Conservation (phyloP, 1,140 invertebrate species). For the Babylonia areolata region DNA sequence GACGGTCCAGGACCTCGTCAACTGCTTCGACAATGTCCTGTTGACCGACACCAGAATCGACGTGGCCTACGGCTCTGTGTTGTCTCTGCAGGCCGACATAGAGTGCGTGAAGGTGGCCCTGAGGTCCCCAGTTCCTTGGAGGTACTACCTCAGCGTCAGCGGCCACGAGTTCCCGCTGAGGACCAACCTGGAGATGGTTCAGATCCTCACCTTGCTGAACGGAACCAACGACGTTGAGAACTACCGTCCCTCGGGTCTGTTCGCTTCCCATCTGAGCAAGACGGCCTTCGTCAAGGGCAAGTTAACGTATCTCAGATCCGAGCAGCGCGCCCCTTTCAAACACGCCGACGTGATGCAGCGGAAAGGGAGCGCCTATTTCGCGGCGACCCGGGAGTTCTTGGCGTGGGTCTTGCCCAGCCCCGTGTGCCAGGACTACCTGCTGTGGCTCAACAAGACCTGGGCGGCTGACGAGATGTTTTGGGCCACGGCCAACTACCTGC, state of each 20-base stretch:
- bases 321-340: background rate
- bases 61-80: constrained; percentile 53
- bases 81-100: constrained; percentile 55
- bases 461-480: constrained; percentile 62
- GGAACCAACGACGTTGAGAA: background rate
- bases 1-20: constrained; percentile 52
- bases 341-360: constrained; percentile 4
- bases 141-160: constrained; percentile 69
- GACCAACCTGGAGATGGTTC: constrained; percentile 67
- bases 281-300: background rate
- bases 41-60: constrained; percentile 47
- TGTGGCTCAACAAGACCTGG: constrained; percentile 59
- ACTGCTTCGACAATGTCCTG: constrained; percentile 65
- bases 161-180: constrained; percentile 70
- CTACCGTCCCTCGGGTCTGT: background rate
- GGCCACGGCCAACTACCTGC: constrained; percentile 56
- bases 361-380: constrained; percentile 60
- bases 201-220: background rate
- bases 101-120: constrained; percentile 44
- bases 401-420: constrained; percentile 51
- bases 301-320: background rate
- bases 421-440: constrained; percentile 47
- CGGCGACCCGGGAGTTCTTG: constrained; percentile 55
- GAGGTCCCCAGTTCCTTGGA: constrained; percentile 52
- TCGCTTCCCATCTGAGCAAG: background rate